Evolutionary conservation across 2,888 invertebrate species (phyloP), one percentile per base, ranked within the genome.

Genomic region (Eupithecia exiguata): DNA sequence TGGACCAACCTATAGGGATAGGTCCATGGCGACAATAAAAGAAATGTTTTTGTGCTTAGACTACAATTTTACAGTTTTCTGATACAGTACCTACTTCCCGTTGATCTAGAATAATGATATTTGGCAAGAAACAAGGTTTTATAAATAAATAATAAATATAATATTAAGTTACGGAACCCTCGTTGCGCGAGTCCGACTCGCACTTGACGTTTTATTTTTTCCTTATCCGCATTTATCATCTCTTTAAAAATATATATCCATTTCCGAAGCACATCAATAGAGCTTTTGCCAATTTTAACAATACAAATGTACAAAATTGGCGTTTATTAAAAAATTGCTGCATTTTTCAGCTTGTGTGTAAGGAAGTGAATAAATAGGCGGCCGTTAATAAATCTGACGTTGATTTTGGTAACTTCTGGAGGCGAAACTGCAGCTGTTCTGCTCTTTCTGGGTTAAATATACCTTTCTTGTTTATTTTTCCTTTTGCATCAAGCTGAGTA

Each of bases 341-440:
- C 18, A 30, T 43, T 62, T 71, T 43, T 68, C 25, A 70, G 40
- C 66, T n/a, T 43, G 69, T 53, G 71, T 53, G 30, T 68, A 40
- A 38, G 70, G 62, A 73, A 72, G 53, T 70, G 69, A 38, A 65
- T 35, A 72, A 69, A 69, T 38, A 18, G 21, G 66, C 71, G 38
- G 21, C 71, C 72, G 40, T 46, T 72, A 74, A 68, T 62, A 74
- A 72, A 76, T 58, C 70, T 71, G 73, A 67, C 74, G 72, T 75
- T 74, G 70, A 75, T 72, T 76, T 72, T 71, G 70, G 72, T 63
- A 74, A 71, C 76, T 71, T 74, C 74, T 70, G 70, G 67, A 61
- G 72, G 71, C 74, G 76, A 70, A 71, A 73, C 70, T 40, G 74
- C 78, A 79, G 74, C 79, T 78, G 74, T 68, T 25, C 35, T 58